These are phyloP conservation scores for Oppia nitens DNA, from an alignment of 1,140 invertebrate genomes.

Conservation along the genomic window DNA sequence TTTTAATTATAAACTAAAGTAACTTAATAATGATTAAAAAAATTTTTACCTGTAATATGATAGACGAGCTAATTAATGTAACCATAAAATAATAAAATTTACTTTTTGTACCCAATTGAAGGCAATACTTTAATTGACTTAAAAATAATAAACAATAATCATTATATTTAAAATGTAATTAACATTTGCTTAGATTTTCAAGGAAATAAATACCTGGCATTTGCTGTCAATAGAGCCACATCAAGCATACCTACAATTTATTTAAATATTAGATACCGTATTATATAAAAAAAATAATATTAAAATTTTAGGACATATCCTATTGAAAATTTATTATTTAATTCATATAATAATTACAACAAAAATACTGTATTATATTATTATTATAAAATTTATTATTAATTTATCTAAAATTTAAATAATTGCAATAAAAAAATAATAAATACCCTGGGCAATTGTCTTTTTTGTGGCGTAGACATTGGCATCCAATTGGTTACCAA, in stretches of 20 bases:
- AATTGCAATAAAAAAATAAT: too few relatives aligned
- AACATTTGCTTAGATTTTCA: not conserved
- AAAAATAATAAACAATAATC: not conserved
- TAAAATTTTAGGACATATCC: not conserved
- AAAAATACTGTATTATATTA: too few relatives aligned
- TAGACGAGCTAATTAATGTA: not conserved
- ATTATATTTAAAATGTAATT: not conserved
- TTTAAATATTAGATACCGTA: too few relatives aligned
- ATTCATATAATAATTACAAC: too few relatives aligned
- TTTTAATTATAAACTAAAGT: too few relatives aligned
- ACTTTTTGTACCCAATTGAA: not conserved
- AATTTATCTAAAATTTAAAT: too few relatives aligned
- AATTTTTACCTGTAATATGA: not conserved
- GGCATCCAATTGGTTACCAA: too few relatives aligned
- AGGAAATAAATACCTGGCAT: slow-evolving; percentile 34
- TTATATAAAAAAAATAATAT: not conserved
- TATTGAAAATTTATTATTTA: too few relatives aligned
- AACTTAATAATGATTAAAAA: too few relatives aligned
- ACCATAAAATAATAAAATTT: slow-evolving; percentile 3
- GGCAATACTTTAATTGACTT: not conserved
- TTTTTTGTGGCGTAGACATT: slow-evolving; percentile 74
- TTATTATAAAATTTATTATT: too few relatives aligned
- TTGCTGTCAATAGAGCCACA: slow-evolving; percentile 32
- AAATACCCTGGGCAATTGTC: slow-evolving; percentile 46
- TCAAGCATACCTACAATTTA: slow-evolving; percentile 30